Percentiles rank a stretch among this genome's conserved stretches.
Evolutionary conservation across 2,888 invertebrate genomes (phyloP).

Genomic region (Aphidoletes aphidimyza): DNA sequence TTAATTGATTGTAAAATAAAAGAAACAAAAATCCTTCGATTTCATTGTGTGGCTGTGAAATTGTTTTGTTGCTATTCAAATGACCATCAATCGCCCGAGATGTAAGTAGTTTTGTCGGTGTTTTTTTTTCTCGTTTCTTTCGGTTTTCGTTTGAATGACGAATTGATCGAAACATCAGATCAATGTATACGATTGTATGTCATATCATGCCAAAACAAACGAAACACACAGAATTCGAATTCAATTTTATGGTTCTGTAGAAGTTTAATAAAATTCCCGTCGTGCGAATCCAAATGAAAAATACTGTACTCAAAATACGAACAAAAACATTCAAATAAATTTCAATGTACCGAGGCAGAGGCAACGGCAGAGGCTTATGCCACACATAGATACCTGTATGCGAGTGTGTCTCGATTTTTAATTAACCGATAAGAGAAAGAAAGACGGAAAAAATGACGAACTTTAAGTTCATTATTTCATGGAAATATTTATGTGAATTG

Average conservation of each 20-base stretch:
- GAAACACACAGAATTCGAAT: conserved; percentile 16
- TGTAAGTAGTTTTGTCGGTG: background rate
- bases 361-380: too few species aligned
- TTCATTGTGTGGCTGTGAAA: conserved; percentile 13
- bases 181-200: too few species aligned
- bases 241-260: conserved; percentile 31
- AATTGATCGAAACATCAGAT: conserved; percentile 18
- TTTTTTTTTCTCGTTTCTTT: too few species aligned
- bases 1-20: conserved; percentile 49
- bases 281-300: background rate
- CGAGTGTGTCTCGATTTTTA: background rate
- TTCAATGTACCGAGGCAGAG: background rate
- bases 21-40: conserved; percentile 32
- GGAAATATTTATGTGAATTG: background rate
- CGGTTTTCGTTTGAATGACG: background rate
- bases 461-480: background rate
- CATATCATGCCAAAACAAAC: conserved; percentile 17
- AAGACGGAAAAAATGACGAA: background rate
- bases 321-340: background rate
- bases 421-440: conserved; percentile 10
- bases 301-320: background rate
- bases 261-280: background rate
- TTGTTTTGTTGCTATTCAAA: background rate
- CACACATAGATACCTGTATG: too few species aligned
- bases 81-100: conserved; percentile 29